A percentile compares a stretch with the other conserved stretches of the same genome.
These are phyloP conservation scores for Brachionus paranguensis DNA, from an alignment of 1,140 invertebrate species.

Conservation along the genomic window DNA sequence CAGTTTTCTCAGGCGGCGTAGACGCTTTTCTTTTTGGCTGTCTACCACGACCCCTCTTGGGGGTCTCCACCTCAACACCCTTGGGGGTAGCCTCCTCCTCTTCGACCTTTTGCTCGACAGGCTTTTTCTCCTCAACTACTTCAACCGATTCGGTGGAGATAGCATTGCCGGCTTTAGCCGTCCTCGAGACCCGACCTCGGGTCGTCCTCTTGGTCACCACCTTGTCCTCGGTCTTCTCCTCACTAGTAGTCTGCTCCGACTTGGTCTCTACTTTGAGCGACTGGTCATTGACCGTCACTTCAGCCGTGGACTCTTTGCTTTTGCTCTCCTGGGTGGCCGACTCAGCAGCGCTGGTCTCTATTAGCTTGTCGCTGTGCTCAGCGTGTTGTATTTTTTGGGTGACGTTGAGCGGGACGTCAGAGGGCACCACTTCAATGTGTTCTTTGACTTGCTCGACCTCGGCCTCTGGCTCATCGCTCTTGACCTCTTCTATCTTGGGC, in stretches of 20 bases:
- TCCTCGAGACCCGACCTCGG: background rate
- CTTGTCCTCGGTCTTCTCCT: background rate
- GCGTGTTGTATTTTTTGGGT: background rate
- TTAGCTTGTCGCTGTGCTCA: background rate
- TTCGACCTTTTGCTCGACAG: background rate
- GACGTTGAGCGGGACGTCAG: background rate
- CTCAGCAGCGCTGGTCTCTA: background rate
- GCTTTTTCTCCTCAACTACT: conserved; percentile 21
- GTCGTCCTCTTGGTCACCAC: background rate
- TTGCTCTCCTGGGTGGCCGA: background rate
- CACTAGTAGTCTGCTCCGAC: background rate
- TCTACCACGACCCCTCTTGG: background rate
- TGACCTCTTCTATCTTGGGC: background rate
- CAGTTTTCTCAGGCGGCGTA: conserved; percentile 31
- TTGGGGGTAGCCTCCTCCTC: background rate
- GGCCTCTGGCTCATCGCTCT: background rate
- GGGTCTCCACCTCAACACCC: background rate
- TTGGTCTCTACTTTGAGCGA: background rate
- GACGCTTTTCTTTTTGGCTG: background rate
- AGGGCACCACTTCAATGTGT: background rate
- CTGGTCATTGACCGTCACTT: background rate
- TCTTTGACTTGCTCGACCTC: background rate
- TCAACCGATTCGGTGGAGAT: background rate
- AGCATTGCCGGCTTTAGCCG: background rate
- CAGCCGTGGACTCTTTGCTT: background rate